phyloP scores from a whole-genome alignment of 2,797 vertebrate species.

The Selene dorsalis region DNA sequence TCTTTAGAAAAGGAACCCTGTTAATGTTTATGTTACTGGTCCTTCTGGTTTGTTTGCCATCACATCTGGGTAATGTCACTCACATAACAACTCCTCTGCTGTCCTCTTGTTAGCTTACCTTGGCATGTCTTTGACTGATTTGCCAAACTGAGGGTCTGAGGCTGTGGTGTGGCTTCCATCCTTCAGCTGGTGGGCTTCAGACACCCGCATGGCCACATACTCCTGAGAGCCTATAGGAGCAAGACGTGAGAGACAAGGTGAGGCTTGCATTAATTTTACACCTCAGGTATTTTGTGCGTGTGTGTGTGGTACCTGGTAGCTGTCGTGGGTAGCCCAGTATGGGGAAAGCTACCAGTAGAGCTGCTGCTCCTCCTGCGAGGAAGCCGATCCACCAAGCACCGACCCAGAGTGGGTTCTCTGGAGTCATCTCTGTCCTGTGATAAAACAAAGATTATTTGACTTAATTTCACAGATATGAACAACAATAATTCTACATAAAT shows the following conservation, averaged over 20 bases:
- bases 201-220: slow-evolving; percentile 87
- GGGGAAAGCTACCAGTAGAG: slow-evolving; percentile 88
- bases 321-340: slow-evolving; percentile 93
- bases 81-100: neutral
- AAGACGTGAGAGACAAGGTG: neutral
- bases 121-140: slow-evolving; percentile 92
- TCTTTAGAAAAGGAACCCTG: neutral
- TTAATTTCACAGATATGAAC: neutral
- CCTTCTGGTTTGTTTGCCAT: neutral
- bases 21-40: neutral
- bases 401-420: slow-evolving; percentile 93
- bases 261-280: neutral
- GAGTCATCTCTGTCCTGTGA: slow-evolving; percentile 86
- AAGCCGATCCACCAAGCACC: slow-evolving; percentile 98
- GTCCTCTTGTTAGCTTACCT: slow-evolving; percentile 78
- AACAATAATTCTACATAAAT: neutral
- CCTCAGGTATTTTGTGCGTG: neutral
- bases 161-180: slow-evolving; percentile 84
- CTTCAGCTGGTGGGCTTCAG: slow-evolving; percentile 91
- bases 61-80: neutral
- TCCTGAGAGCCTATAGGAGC: slow-evolving; percentile 87
- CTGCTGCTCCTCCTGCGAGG: slow-evolving; percentile 88
- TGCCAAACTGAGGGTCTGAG: slow-evolving; percentile 89
- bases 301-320: slow-evolving; percentile 87
- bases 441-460: neutral